Percentiles rank a stretch among this genome's conserved stretches.
phyloP scores from a whole-genome alignment of 2,888 invertebrate species.

The Caenorhabditis macrosperma region DNA sequence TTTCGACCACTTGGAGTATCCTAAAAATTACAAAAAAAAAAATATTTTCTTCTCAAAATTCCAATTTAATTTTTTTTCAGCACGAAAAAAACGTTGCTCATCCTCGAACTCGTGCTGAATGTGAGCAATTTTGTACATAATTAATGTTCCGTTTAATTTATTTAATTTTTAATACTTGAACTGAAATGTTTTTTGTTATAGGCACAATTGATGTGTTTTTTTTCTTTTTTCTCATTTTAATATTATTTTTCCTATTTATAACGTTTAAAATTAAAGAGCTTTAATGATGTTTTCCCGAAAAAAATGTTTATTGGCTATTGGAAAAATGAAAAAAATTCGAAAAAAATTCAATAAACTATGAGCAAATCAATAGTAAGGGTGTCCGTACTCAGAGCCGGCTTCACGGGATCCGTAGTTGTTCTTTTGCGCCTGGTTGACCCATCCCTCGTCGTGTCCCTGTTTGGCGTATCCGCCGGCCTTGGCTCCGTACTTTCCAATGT shows the following conservation, averaged over 20 bases:
- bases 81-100: conserved; percentile 55
- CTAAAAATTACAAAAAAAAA: not conserved
- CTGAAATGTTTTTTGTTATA: not conserved
- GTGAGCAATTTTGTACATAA: conserved; percentile 58
- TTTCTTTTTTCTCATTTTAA: too few species aligned
- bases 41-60: not conserved
- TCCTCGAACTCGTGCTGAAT: conserved; percentile 61
- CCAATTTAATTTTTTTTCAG: conserved; percentile 37
- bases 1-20: not conserved
- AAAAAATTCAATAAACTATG: not conserved
- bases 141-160: not conserved
- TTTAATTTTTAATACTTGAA: not conserved
- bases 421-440: conserved; percentile 62
- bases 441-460: conserved; percentile 58
- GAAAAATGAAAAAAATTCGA: not conserved
- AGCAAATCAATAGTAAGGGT: conserved; percentile 49
- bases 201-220: too few species aligned
- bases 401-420: conserved; percentile 47
- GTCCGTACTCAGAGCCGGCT: conserved; percentile 36
- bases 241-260: not conserved
- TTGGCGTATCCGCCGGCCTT: conserved; percentile 51
- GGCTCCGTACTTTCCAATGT: conserved; percentile 53
- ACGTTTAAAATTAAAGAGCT: not conserved
- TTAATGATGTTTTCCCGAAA: not conserved
- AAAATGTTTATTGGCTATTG: not conserved